Conservation (phyloP, 2,797 vertebrate species). For the Anguilla obscura region DNA sequence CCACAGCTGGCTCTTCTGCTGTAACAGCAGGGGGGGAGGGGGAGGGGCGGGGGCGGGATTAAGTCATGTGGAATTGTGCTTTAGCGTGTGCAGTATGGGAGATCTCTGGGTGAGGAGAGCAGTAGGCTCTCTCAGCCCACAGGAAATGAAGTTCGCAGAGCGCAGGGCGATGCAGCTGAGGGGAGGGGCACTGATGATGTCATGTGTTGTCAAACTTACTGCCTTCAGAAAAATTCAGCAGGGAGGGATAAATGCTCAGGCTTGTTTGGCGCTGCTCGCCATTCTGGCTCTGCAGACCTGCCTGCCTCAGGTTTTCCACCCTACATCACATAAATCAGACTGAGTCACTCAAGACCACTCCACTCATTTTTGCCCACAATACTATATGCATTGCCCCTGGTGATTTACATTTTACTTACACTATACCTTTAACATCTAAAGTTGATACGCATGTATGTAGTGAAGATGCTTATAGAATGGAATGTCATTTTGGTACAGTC, state of each 20-base stretch:
- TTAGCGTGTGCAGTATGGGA: slow-evolving; percentile 52
- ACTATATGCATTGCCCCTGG: background rate
- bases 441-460: background rate
- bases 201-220: slow-evolving; percentile 61
- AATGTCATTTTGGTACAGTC: background rate
- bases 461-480: background rate
- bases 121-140: slow-evolving; percentile 40
- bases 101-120: slow-evolving; percentile 49
- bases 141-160: slow-evolving; percentile 70
- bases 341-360: background rate
- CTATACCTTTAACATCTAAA: background rate
- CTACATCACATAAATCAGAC: background rate
- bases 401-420: background rate
- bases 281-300: background rate
- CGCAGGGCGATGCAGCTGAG: slow-evolving; percentile 61
- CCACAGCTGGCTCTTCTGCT: slow-evolving; percentile 12
- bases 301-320: background rate
- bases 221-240: background rate
- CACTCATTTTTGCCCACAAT: background rate
- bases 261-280: background rate
- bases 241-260: background rate
- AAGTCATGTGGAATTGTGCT: slow-evolving; percentile 59
- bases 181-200: slow-evolving; percentile 63
- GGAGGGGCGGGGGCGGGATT: slow-evolving; percentile 41
- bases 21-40: slow-evolving; percentile 39